Evolutionary conservation across 2,888 invertebrate genomes (phyloP).

Genomic region (Litoditis marina): DNA sequence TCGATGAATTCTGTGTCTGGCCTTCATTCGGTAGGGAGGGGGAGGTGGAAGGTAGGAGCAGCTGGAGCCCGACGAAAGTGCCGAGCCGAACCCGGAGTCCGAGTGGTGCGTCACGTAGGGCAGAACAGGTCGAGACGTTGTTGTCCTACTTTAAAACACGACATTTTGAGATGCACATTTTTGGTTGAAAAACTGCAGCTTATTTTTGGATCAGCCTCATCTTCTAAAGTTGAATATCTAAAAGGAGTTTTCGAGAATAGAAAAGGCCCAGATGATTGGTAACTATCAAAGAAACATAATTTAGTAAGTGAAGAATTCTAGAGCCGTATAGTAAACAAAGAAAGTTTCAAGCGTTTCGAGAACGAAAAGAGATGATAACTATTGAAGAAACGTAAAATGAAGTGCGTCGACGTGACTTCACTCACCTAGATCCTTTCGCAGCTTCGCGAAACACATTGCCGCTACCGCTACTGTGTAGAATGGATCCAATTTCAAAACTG

Average conservation of each 20-base stretch:
- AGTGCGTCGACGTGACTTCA: conserved; percentile 5
- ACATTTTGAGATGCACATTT: no score
- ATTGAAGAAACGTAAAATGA: neutral
- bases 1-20: conserved; percentile 51
- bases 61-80: conserved; percentile 50
- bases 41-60: conserved; percentile 59
- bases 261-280: no score
- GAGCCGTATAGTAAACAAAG: no score
- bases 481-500: conserved; percentile 11
- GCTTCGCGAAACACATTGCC: conserved; percentile 31
- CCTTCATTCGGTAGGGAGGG: conserved; percentile 50
- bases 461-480: conserved; percentile 30
- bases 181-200: no score
- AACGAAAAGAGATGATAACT: no score
- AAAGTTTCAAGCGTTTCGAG: no score
- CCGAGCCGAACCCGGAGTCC: conserved; percentile 59
- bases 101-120: conserved; percentile 57
- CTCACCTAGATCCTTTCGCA: no score
- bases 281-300: no score
- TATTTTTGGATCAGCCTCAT: no score
- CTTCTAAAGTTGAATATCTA: no score
- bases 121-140: conserved; percentile 35
- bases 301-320: no score
- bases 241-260: no score
- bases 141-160: conserved; percentile 8